Evolutionary conservation across 2,113 vertebrate genomes (phyloP).

Genomic region (Eudyptes chrysolophus): DNA sequence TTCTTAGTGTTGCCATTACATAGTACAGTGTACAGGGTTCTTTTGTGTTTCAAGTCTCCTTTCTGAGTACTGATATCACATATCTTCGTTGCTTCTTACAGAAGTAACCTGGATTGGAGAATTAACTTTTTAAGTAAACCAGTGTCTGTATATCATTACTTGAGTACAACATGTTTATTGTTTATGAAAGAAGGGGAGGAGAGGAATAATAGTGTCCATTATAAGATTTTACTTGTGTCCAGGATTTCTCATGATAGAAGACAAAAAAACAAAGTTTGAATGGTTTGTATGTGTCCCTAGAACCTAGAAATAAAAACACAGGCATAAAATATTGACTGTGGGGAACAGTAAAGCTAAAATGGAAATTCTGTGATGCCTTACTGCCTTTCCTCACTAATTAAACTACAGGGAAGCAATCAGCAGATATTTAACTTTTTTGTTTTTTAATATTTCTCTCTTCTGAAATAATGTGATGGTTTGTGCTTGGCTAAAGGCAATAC

Average conservation of each 20-base stretch:
- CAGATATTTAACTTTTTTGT: not conserved
- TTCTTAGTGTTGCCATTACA: not conserved
- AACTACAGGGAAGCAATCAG: constrained; percentile 21
- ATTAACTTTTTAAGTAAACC: not conserved
- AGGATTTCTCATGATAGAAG: not conserved
- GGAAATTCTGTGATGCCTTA: constrained; percentile 33
- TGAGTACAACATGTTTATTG: not conserved
- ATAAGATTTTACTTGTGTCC: not conserved
- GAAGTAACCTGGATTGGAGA: not conserved
- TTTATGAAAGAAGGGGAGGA: not conserved
- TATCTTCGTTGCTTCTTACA: not conserved
- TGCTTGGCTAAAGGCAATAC: not conserved
- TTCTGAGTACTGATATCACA: not conserved
- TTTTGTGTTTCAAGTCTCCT: not conserved
- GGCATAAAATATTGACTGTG: not conserved
- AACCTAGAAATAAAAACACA: constrained; percentile 14
- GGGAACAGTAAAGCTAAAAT: constrained; percentile 45
- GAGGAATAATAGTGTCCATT: not conserved
- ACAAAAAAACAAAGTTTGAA: not conserved
- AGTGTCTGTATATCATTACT: not conserved
- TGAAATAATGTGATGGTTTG: not conserved
- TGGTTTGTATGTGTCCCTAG: not conserved
- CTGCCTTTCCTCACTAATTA: constrained; percentile 39
- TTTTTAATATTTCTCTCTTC: not conserved
- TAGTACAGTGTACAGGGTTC: not conserved